Evolutionary conservation across 2,113 vertebrate genomes (phyloP).

Genomic region (Mastomys natalensis): DNA sequence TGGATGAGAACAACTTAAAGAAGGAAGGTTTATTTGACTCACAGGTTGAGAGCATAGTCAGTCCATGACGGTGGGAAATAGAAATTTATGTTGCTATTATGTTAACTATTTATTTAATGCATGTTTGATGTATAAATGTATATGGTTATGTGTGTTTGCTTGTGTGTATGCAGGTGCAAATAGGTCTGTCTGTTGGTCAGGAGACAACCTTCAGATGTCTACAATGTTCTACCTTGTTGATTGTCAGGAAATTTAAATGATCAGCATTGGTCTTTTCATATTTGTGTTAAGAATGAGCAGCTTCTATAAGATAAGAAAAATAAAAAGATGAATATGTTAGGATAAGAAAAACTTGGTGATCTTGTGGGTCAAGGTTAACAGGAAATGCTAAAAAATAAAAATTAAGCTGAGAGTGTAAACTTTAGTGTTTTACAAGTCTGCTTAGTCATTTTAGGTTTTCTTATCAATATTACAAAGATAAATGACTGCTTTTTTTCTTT

Average conservation of each 20-base stretch:
- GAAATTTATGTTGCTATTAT: background rate
- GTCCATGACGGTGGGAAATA: too few relatives aligned
- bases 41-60: background rate
- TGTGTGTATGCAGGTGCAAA: background rate
- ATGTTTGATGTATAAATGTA: background rate
- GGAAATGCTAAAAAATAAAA: background rate
- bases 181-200: background rate
- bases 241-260: background rate
- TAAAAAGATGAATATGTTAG: background rate
- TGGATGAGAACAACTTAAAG: background rate
- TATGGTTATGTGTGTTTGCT: background rate
- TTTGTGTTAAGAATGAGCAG: background rate
- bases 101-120: background rate
- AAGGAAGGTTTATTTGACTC: too few relatives aligned
- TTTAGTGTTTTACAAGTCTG: background rate
- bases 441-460: background rate
- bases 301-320: background rate
- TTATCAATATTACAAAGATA: slow-evolving; percentile 46
- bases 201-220: background rate
- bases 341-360: background rate
- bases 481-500: slow-evolving; percentile 58
- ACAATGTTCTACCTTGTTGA: background rate
- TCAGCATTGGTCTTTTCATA: background rate
- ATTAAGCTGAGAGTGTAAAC: background rate
- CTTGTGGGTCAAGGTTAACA: background rate